These are phyloP conservation scores for Girardinus metallicus DNA, from an alignment of 2,797 vertebrate genomes.

Conservation along the genomic window DNA sequence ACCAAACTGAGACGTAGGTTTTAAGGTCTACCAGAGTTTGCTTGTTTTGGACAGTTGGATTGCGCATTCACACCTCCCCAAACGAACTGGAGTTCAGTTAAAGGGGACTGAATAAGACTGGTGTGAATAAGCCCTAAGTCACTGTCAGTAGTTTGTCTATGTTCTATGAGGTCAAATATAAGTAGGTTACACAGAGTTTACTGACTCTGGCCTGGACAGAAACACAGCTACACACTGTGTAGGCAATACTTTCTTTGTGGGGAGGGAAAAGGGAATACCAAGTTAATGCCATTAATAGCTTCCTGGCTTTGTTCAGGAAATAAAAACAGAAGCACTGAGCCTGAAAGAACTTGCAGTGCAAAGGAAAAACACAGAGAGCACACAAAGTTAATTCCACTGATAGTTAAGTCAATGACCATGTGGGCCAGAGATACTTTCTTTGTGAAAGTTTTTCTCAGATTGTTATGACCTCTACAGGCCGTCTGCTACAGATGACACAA, in stretches of 20 bases:
- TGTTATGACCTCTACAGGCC: slow-evolving; percentile 39
- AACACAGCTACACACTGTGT: background rate
- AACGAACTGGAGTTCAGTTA: no score
- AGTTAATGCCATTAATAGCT: background rate
- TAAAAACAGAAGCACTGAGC: background rate
- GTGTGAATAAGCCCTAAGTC: no score
- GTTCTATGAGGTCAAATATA: background rate
- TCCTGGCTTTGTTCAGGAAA: background rate
- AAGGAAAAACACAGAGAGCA: background rate
- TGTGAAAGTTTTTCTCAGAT: slow-evolving; percentile 10
- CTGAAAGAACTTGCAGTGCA: background rate
- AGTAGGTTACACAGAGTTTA: background rate
- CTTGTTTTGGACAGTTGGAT: no score
- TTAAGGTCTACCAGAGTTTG: no score
- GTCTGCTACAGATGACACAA: slow-evolving; percentile 18
- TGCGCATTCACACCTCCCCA: no score
- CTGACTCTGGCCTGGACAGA: background rate
- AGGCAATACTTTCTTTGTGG: background rate
- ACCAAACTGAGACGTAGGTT: no score
- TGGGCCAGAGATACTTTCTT: background rate
- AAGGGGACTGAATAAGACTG: no score
- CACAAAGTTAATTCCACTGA: background rate
- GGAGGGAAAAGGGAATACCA: background rate
- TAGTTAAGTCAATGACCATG: background rate
- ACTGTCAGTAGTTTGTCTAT: background rate